Base-by-base conservation (phyloP, 2,888 invertebrate genomes). In the Dolomedes plantarius region DNA sequence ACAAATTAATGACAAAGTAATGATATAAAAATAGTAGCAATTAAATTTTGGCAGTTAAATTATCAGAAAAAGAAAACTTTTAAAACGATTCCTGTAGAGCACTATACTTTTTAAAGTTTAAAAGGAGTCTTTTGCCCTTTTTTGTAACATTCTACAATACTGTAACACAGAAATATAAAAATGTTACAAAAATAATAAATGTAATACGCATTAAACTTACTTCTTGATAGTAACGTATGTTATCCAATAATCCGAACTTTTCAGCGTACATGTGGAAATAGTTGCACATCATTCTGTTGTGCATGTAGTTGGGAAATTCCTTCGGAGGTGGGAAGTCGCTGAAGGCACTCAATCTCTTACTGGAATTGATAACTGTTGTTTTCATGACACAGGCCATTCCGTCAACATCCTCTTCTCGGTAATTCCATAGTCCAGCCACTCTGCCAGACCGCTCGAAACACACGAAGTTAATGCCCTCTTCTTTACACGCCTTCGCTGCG, bases 271-370 rank as follows among this genome's bases (percentile, higher is more conserved):
- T 62, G 16, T 90, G 83, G 78, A 91, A 90, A 72, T 91, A 91
- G 67, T 90, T 88, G 75, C 89, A 71, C 29, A 91, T 90, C 69
- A 88, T 88, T 32, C 89, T 89, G 88, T 91, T 90, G 88, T 91
- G 91, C 91, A 91, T 91, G 83, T 89, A 91, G 81, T 90, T 90
- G 0, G 91, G 90, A 74, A 87, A 91, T 3, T 91, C 90, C 1
- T 86, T 80, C 0, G 91, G 91, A 7, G 91, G 90, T 0, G 91
- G 91, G 85, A 90, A 91, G 86, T 91, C 91, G 69, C 91, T 91
- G 89, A 89, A 91, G 16, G 91, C 90, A 13, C 89, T 90, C 89
- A 91, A 90, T 87, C 91, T 91, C 88, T 92, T 92, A 69, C 90
- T 90, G 5, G 91, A 90, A 87, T 92, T 92, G 87, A 91, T 91